Evolutionary conservation across 2,113 vertebrate species (phyloP), one percentile per base, ranked within the genome.

Genomic region (Sander lucioperca): DNA sequence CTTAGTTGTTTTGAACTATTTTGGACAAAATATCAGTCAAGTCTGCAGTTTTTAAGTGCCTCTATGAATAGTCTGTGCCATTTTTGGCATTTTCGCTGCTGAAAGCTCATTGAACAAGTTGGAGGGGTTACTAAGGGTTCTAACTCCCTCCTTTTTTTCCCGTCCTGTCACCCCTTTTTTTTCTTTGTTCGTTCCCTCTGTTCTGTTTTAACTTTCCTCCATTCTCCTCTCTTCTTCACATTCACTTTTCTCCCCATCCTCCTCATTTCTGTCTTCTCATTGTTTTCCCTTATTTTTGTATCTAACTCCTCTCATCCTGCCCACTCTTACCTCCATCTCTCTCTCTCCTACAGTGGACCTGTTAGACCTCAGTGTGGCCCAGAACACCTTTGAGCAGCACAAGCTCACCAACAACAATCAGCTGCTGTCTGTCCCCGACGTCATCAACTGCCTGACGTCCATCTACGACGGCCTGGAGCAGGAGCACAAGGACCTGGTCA

Each of bases 391-490:
- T 69, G 95, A 95, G 83, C 96, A 99, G 90, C 97, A 99, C 91
- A 97, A 97, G 75, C 74, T 99, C 84, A 96, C 92, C 86, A 97
- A 97, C 88, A 98, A 98, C 82, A 96, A 95, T 58, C 96, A 97
- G 74, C 95, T 97, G 66, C 95, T 98, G 30, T 93, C 95, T 3
- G 97, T 99, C 43, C 97, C 97, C 3, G 98, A 99, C 51, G 94
- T 99, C 88, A 97, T 99, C 94, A 97, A 96, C 93, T 97, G 97
- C 88, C 95, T 99, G 94, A 98, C 97, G 6, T 97, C 97, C 30
- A 95, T 97, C 73, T 99, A 99, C 19, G 96, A 97, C 9, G 97
- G 97, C 33, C 96, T 99, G 80, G 97, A 99, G 84, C 97, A 99
- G 91, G 95, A 97, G 84, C 96, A 99, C 89, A 97, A 97, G 84